phyloP scores from a whole-genome alignment of 2,888 invertebrate species.

The Cyaniris semiargus region DNA sequence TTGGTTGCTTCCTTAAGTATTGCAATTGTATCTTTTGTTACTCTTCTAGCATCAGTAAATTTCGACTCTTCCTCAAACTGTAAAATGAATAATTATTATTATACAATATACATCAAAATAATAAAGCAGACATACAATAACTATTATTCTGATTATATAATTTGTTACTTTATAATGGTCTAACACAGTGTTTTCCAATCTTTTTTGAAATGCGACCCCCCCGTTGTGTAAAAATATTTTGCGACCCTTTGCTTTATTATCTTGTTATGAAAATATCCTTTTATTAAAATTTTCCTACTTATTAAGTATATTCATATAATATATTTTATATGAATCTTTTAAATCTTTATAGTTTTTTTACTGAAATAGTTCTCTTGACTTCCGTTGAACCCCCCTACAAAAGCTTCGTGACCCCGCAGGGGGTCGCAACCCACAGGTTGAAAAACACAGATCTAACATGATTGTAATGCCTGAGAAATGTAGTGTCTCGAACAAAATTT shows the following conservation, averaged over 20 bases:
- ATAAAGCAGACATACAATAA: background rate
- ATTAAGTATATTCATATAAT: too few species aligned
- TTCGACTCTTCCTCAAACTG: slow-evolving; percentile 65
- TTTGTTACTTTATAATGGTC: background rate
- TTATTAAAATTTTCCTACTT: too few species aligned
- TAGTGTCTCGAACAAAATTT: background rate
- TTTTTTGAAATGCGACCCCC: background rate
- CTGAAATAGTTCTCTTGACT: background rate
- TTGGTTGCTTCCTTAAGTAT: slow-evolving; percentile 74
- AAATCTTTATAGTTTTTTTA: background rate
- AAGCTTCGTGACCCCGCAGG: too few species aligned
- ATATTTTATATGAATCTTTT: too few species aligned
- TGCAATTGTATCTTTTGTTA: slow-evolving; percentile 54
- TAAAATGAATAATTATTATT: slow-evolving; percentile 44
- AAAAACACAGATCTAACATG: background rate
- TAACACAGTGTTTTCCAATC: background rate
- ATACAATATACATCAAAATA: slow-evolving; percentile 6
- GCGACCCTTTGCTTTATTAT: too few species aligned
- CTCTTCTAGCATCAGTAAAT: slow-evolving; percentile 61
- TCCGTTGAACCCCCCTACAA: too few species aligned
- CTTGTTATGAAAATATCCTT: too few species aligned
- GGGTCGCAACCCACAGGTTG: too few species aligned
- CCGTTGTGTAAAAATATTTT: too few species aligned
- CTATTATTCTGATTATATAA: background rate
- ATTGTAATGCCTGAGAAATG: background rate